These are phyloP conservation scores for Limenitis camilla DNA, from an alignment of 2,888 invertebrate genomes.

Conservation along the genomic window DNA sequence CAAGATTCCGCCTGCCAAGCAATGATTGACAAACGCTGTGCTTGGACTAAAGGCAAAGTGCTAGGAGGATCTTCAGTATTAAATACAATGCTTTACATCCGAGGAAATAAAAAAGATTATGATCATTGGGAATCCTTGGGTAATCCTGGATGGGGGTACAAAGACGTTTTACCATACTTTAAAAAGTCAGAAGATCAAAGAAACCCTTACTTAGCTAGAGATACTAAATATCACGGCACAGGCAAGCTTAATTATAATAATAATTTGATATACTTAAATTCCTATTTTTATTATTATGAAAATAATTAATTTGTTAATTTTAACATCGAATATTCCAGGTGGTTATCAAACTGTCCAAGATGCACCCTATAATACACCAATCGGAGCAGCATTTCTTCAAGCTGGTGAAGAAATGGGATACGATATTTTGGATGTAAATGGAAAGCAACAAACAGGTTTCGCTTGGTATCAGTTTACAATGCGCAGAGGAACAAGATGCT, in stretches of 20 bases:
- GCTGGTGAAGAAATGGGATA: conserved; percentile 96
- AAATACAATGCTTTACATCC: conserved; percentile 93
- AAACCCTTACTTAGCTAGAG: conserved; percentile 88
- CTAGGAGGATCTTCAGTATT: conserved; percentile 91
- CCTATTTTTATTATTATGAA: neutral
- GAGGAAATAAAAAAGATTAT: conserved; percentile 90
- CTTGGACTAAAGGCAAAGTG: conserved; percentile 93
- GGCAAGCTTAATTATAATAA: conserved; percentile 56
- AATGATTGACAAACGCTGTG: conserved; percentile 87
- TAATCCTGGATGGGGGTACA: conserved; percentile 91
- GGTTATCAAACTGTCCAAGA: conserved; percentile 86
- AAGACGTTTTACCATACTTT: conserved; percentile 87
- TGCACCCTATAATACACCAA: conserved; percentile 85
- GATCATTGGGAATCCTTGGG: conserved; percentile 91
- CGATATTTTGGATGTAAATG: conserved; percentile 89
- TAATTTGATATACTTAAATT: neutral
- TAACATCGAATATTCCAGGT: conserved; percentile 62
- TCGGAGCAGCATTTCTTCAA: conserved; percentile 89
- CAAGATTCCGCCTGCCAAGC: conserved; percentile 89
- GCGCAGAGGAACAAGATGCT: conserved; percentile 87
- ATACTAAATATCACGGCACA: conserved; percentile 80
- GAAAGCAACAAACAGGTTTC: conserved; percentile 89
- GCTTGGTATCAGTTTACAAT: conserved; percentile 92
- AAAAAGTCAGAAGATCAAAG: conserved; percentile 91
- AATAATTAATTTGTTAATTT: neutral